These are phyloP conservation scores for Poecilia latipinna DNA, from an alignment of 2,113 vertebrate species.

Conservation along the genomic window DNA sequence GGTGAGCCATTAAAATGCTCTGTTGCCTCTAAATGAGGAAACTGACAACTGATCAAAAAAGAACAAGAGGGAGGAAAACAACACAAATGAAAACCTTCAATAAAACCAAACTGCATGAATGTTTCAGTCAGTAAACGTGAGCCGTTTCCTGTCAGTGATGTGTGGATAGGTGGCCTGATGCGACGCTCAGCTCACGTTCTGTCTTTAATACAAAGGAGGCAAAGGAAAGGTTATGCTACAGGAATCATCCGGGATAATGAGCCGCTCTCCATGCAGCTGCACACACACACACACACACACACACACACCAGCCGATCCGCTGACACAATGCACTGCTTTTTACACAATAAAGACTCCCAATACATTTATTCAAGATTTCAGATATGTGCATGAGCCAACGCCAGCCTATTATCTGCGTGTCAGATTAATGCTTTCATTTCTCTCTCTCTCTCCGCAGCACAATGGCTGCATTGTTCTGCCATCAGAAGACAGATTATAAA, in stretches of 20 bases:
- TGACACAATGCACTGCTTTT: conserved; percentile 25
- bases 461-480: conserved; percentile 59
- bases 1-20: not conserved
- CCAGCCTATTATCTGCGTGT: conserved; percentile 49
- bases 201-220: not conserved
- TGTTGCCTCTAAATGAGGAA: not conserved
- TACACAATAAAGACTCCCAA: conserved; percentile 28
- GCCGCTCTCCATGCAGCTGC: not conserved
- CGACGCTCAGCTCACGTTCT: not conserved
- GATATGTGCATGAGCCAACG: conserved; percentile 27
- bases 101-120: not conserved
- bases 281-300: not conserved
- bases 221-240: conserved; percentile 25
- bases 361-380: conserved; percentile 37
- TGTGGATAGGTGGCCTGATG: not conserved
- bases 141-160: not conserved
- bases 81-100: not conserved
- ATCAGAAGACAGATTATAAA: conserved; percentile 62
- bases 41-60: not conserved
- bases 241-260: conserved; percentile 42
- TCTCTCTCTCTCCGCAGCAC: conserved; percentile 28
- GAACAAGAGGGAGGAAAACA: not conserved
- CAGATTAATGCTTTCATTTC: conserved; percentile 45
- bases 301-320: conserved; percentile 25
- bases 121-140: not conserved